Percentiles rank a stretch among this genome's conserved stretches.
Conservation (phyloP, 2,797 vertebrate genomes). For the Pempheris klunzingeri region DNA sequence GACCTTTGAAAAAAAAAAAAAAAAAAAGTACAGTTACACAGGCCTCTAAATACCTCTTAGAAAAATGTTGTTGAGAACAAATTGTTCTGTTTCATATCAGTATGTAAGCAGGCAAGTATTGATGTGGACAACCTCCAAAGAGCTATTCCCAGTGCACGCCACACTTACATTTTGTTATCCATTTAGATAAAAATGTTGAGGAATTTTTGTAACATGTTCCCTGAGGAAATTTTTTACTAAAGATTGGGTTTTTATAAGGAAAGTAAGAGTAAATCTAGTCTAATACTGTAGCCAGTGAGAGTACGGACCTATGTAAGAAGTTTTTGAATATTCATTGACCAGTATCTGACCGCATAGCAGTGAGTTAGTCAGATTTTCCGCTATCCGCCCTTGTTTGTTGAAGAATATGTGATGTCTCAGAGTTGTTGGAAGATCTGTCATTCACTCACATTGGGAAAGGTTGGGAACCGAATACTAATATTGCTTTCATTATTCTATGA, state of each 20-base stretch:
- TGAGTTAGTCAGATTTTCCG: slow-evolving; percentile 47
- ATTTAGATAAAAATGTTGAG: slow-evolving; percentile 18
- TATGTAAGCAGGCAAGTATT: slow-evolving; percentile 40
- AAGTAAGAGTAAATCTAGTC: not conserved
- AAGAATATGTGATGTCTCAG: slow-evolving; percentile 28
- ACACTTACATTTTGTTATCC: slow-evolving; percentile 25
- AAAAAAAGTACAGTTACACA: slow-evolving; percentile 44
- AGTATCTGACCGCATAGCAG: not conserved
- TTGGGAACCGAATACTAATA: slow-evolving; percentile 38
- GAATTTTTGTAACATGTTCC: slow-evolving; percentile 13
- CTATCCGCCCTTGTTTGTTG: slow-evolving; percentile 38
- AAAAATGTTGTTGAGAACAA: slow-evolving; percentile 42
- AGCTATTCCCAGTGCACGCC: slow-evolving; percentile 1
- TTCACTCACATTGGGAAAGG: slow-evolving; percentile 36
- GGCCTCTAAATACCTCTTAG: slow-evolving; percentile 38
- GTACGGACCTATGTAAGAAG: not conserved
- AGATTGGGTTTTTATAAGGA: slow-evolving; percentile 7
- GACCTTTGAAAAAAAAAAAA: slow-evolving; percentile 45
- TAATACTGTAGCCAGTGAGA: not conserved
- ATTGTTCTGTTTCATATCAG: slow-evolving; percentile 43
- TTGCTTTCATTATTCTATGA: slow-evolving; percentile 54
- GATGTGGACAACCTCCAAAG: slow-evolving; percentile 32
- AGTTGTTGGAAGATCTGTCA: slow-evolving; percentile 44
- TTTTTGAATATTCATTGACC: slow-evolving; percentile 25
- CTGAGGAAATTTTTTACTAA: slow-evolving; percentile 22